phyloP scores from a whole-genome alignment of 2,113 vertebrate genomes.

The Rhipidura dahli region DNA sequence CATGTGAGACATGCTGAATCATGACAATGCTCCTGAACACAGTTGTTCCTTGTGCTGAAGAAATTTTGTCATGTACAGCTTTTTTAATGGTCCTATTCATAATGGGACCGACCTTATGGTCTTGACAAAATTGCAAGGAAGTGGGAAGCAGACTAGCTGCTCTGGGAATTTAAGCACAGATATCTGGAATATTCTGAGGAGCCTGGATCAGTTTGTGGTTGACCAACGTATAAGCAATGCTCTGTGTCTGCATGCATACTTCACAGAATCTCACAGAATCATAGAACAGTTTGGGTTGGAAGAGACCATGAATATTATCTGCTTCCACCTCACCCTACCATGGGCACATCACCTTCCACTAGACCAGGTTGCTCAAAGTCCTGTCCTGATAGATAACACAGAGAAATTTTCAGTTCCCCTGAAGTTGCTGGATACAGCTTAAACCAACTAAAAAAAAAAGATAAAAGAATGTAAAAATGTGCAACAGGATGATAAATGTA shows the following conservation, averaged over 20 bases:
- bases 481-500: neutral
- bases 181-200: neutral
- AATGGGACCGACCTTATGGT: rapidly evolving
- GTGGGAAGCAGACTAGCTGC: rapidly evolving
- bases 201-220: rapidly evolving
- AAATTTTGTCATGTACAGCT: neutral
- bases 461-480: neutral
- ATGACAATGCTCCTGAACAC: neutral
- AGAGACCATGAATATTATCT: neutral
- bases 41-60: neutral
- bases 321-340: neutral
- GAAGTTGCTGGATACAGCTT: neutral
- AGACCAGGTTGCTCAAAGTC: neutral
- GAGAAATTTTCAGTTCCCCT: neutral
- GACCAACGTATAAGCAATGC: rapidly evolving
- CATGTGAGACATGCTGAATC: neutral
- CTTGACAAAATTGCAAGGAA: neutral
- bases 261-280: neutral
- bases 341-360: neutral
- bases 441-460: neutral
- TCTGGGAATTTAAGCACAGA: neutral
- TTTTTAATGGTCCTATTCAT: neutral
- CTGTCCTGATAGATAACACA: neutral
- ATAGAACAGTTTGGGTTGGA: neutral
- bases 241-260: rapidly evolving